Conservation (phyloP, 2,888 invertebrate genomes). For the Mythimna lalbum region DNA sequence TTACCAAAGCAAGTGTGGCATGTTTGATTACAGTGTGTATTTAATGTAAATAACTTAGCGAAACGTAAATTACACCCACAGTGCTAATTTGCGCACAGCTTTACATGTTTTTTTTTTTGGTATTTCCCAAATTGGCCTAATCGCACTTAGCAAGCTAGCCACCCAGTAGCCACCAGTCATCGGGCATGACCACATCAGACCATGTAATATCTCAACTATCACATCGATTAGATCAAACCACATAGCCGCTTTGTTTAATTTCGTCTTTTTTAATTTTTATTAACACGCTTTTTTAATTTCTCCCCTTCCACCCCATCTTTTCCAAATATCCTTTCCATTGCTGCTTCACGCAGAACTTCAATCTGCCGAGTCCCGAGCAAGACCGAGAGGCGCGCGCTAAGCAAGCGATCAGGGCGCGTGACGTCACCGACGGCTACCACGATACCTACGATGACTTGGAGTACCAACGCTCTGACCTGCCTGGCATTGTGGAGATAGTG, state of each 20-base stretch:
- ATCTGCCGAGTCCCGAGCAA: slow-evolving; percentile 84
- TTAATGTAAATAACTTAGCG: slow-evolving; percentile 70
- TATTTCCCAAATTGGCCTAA: slow-evolving; percentile 41
- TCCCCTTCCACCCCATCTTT: slow-evolving; percentile 83
- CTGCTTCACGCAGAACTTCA: slow-evolving; percentile 88
- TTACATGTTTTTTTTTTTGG: slow-evolving; percentile 51
- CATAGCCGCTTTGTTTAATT: slow-evolving; percentile 81
- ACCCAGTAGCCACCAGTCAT: slow-evolving; percentile 71
- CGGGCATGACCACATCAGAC: slow-evolving; percentile 77
- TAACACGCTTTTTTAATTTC: slow-evolving; percentile 91
- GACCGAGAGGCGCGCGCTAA: slow-evolving; percentile 69
- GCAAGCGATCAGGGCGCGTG: slow-evolving; percentile 75
- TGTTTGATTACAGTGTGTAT: slow-evolving; percentile 82
- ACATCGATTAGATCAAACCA: slow-evolving; percentile 69
- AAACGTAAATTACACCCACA: slow-evolving; percentile 51
- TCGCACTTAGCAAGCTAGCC: slow-evolving; percentile 59
- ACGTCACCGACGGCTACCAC: slow-evolving; percentile 81
- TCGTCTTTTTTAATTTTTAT: slow-evolving; percentile 85
- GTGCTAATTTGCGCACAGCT: slow-evolving; percentile 71
- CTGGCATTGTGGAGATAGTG: slow-evolving; percentile 83
- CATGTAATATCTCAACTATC: slow-evolving; percentile 67
- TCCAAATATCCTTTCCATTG: slow-evolving; percentile 81
- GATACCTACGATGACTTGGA: slow-evolving; percentile 80
- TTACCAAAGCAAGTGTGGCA: slow-evolving; percentile 76
- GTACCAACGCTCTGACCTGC: slow-evolving; percentile 75